A percentile compares a stretch with the other conserved stretches of the same genome.
These are phyloP conservation scores for Xanthorhoe spadicearia DNA, from an alignment of 2,888 invertebrate species.

Conservation along the genomic window DNA sequence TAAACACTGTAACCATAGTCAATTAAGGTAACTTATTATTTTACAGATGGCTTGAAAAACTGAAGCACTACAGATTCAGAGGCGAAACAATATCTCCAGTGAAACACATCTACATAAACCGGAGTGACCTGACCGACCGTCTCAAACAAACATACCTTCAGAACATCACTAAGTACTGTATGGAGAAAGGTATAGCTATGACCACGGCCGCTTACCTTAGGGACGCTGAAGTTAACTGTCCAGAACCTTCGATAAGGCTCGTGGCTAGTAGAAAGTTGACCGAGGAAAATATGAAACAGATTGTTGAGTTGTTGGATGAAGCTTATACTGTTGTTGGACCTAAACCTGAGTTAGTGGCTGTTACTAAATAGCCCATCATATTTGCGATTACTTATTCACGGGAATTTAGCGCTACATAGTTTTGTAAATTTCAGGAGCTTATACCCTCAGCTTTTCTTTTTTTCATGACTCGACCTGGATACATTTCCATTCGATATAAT, in stretches of 20 bases:
- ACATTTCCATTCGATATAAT: too few species aligned
- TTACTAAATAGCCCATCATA: conserved; percentile 2
- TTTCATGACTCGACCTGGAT: too few species aligned
- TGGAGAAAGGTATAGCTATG: conserved; percentile 88
- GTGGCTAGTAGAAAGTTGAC: conserved; percentile 87
- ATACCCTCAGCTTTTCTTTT: too few species aligned
- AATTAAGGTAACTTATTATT: background rate
- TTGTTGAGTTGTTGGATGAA: conserved; percentile 69
- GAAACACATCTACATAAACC: conserved; percentile 88
- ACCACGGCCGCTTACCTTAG: conserved; percentile 89
- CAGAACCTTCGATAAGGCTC: conserved; percentile 90
- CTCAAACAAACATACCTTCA: conserved; percentile 84
- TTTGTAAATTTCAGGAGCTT: too few species aligned
- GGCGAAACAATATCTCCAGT: conserved; percentile 89
- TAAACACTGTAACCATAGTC: too few species aligned
- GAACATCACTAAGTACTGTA: conserved; percentile 87
- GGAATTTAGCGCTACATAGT: too few species aligned
- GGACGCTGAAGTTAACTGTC: conserved; percentile 86
- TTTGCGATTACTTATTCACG: too few species aligned
- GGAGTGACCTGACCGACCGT: conserved; percentile 71
- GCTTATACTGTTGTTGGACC: conserved; percentile 74
- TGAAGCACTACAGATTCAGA: conserved; percentile 78
- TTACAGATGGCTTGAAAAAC: conserved; percentile 66
- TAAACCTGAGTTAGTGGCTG: conserved; percentile 59
- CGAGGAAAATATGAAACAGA: conserved; percentile 84